phyloP scores from a whole-genome alignment of 2,888 invertebrate species.

The Molorchus minor region DNA sequence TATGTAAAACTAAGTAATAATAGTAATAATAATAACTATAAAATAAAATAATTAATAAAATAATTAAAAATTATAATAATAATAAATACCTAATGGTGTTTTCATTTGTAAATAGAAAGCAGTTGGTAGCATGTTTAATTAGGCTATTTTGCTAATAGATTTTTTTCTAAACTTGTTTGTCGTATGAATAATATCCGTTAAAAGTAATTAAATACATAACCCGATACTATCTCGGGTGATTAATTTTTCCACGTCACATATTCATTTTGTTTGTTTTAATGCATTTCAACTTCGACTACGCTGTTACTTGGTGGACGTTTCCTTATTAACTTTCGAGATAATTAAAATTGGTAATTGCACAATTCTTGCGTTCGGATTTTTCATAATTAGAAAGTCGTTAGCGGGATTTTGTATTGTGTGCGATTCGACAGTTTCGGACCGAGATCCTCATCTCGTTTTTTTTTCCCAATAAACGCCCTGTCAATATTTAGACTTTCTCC shows the following conservation, averaged over 20 bases:
- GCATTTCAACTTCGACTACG: neutral
- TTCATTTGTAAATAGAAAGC: too few relatives aligned
- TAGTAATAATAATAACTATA: too few relatives aligned
- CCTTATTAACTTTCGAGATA: conserved; percentile 18
- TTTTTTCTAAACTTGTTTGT: too few relatives aligned
- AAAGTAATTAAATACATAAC: conserved; percentile 8
- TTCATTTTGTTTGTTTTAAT: conserved; percentile 14
- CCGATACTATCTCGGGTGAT: conserved; percentile 7
- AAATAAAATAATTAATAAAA: too few relatives aligned
- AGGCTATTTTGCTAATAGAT: too few relatives aligned
- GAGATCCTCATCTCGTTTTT: conserved; percentile 9
- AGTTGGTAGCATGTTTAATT: too few relatives aligned
- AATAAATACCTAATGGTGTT: too few relatives aligned
- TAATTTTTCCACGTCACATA: conserved; percentile 22
- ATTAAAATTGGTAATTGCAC: conserved; percentile 21
- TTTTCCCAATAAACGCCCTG: neutral
- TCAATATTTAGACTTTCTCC: conserved; percentile 16
- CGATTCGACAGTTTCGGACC: neutral
- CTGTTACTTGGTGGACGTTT: conserved; percentile 26
- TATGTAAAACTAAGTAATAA: too few relatives aligned
- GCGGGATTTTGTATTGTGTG: too few relatives aligned
- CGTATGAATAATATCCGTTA: too few relatives aligned
- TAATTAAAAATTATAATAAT: too few relatives aligned
- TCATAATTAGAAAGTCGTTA: conserved; percentile 26
- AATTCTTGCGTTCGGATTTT: conserved; percentile 14